A percentile compares a stretch with the other conserved stretches of the same genome.
Conservation (phyloP, 2,113 vertebrate genomes). For the Melanocharis versteri region DNA sequence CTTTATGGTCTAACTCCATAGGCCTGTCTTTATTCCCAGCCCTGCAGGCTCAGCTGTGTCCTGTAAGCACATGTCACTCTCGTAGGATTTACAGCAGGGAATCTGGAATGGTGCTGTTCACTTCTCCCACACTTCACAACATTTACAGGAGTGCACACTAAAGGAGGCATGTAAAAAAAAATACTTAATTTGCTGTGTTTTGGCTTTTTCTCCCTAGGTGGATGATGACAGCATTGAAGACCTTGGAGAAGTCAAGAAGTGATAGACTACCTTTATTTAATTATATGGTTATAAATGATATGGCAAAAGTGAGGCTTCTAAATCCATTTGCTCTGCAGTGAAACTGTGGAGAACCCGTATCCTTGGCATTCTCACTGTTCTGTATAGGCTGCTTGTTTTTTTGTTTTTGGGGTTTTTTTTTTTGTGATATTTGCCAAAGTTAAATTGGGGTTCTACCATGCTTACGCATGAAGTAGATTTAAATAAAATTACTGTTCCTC, state of each 20-base stretch:
- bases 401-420: slow-evolving; percentile 31
- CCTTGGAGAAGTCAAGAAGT: slow-evolving; percentile 98
- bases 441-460: slow-evolving; percentile 81
- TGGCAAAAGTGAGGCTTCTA: slow-evolving; percentile 86
- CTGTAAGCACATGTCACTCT: background rate
- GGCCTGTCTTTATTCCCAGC: background rate
- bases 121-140: background rate
- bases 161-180: background rate
- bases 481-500: slow-evolving; percentile 86
- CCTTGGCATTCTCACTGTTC: slow-evolving; percentile 80
- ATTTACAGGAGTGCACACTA: rapidly evolving
- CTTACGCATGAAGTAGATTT: slow-evolving; percentile 82
- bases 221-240: slow-evolving; percentile 98
- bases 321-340: slow-evolving; percentile 85
- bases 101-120: background rate
- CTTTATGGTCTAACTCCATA: background rate
- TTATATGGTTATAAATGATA: slow-evolving; percentile 77
- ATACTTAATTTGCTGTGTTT: background rate
- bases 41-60: background rate
- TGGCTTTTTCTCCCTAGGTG: slow-evolving; percentile 75
- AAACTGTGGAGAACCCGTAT: slow-evolving; percentile 77
- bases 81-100: background rate
- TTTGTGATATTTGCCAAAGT: slow-evolving; percentile 87
- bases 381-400: slow-evolving; percentile 82
- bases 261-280: slow-evolving; percentile 85